Conservation (phyloP, 2,888 invertebrate species). For the Octonoba sinensis region DNA sequence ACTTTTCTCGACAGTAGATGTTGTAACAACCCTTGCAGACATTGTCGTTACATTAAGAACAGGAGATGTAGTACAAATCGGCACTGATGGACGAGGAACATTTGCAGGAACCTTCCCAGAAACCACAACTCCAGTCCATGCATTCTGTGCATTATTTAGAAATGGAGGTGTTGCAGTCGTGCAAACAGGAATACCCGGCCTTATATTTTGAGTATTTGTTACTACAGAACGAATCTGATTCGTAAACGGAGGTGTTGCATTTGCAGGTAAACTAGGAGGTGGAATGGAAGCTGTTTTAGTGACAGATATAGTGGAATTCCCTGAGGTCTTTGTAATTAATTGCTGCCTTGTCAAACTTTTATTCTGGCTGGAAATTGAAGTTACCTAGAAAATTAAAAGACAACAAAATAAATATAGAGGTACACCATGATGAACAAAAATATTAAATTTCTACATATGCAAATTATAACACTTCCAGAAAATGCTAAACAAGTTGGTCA, state of each 20-base stretch:
- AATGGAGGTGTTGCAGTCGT: slow-evolving; percentile 53
- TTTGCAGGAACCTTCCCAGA: slow-evolving; percentile 63
- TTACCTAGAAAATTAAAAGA: slow-evolving; percentile 19
- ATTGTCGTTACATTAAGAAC: slow-evolving; percentile 33
- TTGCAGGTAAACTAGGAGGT: slow-evolving; percentile 62
- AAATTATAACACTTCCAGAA: neutral
- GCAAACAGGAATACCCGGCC: slow-evolving; percentile 60
- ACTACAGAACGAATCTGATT: slow-evolving; percentile 49
- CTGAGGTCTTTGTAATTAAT: slow-evolving; percentile 44
- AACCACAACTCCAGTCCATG: slow-evolving; percentile 60
- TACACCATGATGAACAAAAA: neutral
- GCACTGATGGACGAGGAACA: slow-evolving; percentile 61
- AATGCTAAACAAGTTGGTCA: neutral
- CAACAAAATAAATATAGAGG: no score
- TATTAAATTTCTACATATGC: no score
- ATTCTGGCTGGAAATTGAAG: slow-evolving; percentile 29
- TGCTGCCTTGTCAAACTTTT: slow-evolving; percentile 41
- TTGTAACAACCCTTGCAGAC: slow-evolving; percentile 30
- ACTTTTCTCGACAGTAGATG: slow-evolving; percentile 62
- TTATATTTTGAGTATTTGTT: slow-evolving; percentile 53
- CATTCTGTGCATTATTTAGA: slow-evolving; percentile 57
- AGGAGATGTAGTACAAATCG: slow-evolving; percentile 42
- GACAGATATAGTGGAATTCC: slow-evolving; percentile 40
- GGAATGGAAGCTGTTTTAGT: slow-evolving; percentile 60
- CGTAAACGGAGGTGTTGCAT: slow-evolving; percentile 62